Base-by-base conservation (phyloP, 2,888 invertebrate genomes). In the Ceramica pisi region DNA sequence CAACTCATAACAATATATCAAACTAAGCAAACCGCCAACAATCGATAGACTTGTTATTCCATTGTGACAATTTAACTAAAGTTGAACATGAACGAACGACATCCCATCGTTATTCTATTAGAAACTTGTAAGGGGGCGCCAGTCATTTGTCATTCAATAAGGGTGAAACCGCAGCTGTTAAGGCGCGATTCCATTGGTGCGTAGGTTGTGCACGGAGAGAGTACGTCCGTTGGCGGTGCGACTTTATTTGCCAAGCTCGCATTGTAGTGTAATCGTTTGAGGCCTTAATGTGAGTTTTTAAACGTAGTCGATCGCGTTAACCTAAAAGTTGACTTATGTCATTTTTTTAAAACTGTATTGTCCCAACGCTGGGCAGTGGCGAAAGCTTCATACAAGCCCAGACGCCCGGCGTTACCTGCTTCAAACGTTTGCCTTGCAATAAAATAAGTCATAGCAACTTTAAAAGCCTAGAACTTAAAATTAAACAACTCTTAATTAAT, bases 141-240 rank as follows among this genome's bases (percentile, higher is more conserved):
- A 78, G 35, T 62, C 51, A 77, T 78, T 78, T 81, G 64, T 76
- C 70, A 81, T 81, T 59, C 38, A 48, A 26, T 60, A 55, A 44
- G 75, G 59, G 35, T 64, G 44, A 31, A 48, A 48, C 31, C 46
- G n/a, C 50, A 31, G 31, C 1, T 0, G 12, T 53, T 16, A 44
- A 35, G 48, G 38, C 7, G 10, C 48, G 14, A 44, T 16, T 48
- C 38, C 26, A 38, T 38, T 23, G 59, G 9, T 8, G 9, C 19
- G 23, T 51, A 14, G 14, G 51, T 23, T 14, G 51, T 51, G 14
- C 23, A 51, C 9, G 5, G 14, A 23, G 50, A 23, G 21, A 14
- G 12, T 12, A 14, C 6, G 21, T 12, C 21, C 10, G 50, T 10
- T 50, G 21, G 50, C 21, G n/a, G 10, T 10, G 8, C 21, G 0